Percentiles rank a stretch among this genome's conserved stretches.
These are phyloP conservation scores for Drosophila barbarae DNA, from an alignment of 2,888 invertebrate genomes.

Conservation along the genomic window DNA sequence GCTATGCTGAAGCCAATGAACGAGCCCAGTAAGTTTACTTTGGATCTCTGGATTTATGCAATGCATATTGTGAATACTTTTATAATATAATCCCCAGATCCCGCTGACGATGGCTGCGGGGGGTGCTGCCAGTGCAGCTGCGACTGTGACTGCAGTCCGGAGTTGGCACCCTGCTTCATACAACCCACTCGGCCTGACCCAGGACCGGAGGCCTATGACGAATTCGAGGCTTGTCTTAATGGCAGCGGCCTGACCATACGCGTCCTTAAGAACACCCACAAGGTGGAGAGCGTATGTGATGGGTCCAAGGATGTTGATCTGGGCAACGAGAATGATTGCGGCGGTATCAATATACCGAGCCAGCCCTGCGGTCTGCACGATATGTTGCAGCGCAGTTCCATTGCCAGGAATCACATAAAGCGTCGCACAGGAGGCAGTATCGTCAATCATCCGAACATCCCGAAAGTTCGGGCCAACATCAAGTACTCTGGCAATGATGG, in stretches of 20 bases:
- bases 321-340: slow-evolving; percentile 45
- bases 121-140: slow-evolving; percentile 49
- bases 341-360: slow-evolving; percentile 11
- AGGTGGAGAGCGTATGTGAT: slow-evolving; percentile 74
- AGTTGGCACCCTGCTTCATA: slow-evolving; percentile 63
- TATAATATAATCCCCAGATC: neutral
- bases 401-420: slow-evolving; percentile 64
- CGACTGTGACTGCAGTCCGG: slow-evolving; percentile 55
- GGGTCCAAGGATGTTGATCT: slow-evolving; percentile 41
- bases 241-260: slow-evolving; percentile 78
- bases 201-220: slow-evolving; percentile 78
- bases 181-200: slow-evolving; percentile 62
- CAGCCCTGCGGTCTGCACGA: slow-evolving; percentile 42
- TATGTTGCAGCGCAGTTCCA: slow-evolving; percentile 49
- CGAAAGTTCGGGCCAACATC: slow-evolving; percentile 77
- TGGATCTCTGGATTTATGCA: too few relatives aligned
- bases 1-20: slow-evolving; percentile 30
- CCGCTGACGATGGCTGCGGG: slow-evolving; percentile 37
- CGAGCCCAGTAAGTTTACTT: slow-evolving; percentile 9
- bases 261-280: slow-evolving; percentile 76
- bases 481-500: slow-evolving; percentile 77
- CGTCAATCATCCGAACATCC: slow-evolving; percentile 72
- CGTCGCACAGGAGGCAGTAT: slow-evolving; percentile 63
- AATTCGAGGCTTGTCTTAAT: slow-evolving; percentile 78
- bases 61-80: neutral